Evolutionary conservation across 1,140 invertebrate genomes (phyloP).

Genomic region (Oreohelix idahoensis): DNA sequence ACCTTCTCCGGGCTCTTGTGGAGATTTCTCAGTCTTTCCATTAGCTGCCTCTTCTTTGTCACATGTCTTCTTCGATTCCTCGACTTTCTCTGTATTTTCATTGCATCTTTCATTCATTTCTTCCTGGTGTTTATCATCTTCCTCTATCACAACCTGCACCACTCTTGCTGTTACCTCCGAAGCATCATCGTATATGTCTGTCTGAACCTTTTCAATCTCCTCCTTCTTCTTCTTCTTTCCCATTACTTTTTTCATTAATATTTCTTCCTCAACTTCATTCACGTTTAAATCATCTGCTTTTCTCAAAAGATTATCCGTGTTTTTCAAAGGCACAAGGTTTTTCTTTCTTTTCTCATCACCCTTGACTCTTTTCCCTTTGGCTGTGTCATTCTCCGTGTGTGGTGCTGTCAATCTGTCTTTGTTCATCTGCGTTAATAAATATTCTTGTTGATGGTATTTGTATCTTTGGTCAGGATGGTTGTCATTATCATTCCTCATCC

Average conservation of each 20-base stretch:
- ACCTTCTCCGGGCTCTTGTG: background rate
- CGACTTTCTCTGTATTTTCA: too few species aligned
- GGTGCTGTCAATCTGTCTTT: slow-evolving; percentile 55
- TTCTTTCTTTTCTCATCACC: background rate
- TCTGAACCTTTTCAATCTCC: too few species aligned
- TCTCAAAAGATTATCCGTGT: slow-evolving; percentile 56
- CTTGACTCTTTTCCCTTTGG: background rate
- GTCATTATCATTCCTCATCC: background rate
- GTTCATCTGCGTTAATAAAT: slow-evolving; percentile 34
- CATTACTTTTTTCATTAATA: slow-evolving; percentile 48
- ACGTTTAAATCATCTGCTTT: slow-evolving; percentile 54
- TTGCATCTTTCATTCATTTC: too few species aligned
- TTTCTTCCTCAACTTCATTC: slow-evolving; percentile 52
- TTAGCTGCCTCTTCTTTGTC: background rate
- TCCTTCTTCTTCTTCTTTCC: slow-evolving; percentile 42
- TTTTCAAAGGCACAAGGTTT: background rate
- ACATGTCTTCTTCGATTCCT: too few species aligned
- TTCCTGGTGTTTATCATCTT: too few species aligned
- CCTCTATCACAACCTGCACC: too few species aligned
- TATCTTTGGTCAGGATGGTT: background rate
- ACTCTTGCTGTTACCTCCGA: too few species aligned
- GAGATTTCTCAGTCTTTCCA: background rate
- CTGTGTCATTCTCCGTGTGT: slow-evolving; percentile 56
- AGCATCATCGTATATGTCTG: too few species aligned
- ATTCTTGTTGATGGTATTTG: background rate